Evolutionary conservation across 2,888 invertebrate species (phyloP), one percentile per base, ranked within the genome.

Genomic region (Mesorhabditis spiculigera): DNA sequence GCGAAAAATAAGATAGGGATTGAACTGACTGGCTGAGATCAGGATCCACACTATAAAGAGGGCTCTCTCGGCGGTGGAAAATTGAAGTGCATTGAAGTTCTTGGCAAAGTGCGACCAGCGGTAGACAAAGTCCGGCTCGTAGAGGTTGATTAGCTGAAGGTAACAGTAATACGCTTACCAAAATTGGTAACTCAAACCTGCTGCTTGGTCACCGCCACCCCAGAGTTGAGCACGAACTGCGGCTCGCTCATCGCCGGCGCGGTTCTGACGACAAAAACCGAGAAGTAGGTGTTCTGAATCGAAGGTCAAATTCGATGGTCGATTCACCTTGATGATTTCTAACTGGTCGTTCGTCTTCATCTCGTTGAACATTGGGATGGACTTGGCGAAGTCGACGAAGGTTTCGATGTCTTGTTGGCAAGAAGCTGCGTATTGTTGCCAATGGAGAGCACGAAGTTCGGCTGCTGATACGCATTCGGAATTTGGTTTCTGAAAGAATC

Each of bases 291-390:
- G 10, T 10, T 13, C 58, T 50, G n/a, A 50, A 50, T 50, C 8
- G n/a, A 50, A n/a, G 8, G 8, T 50, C 10, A 50, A 13, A 13
- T 50, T 13, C 58, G 8, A 13, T 50, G 58, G n/a, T 50, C 58
- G 1, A 50, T 13, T 50, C 58, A 65, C 70, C 65, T 75, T 75
- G 28, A 77, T 69, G 0, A 75, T 65, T 6, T 42, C 28, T 16
- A 72, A 72, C 50, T 74, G 73, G 45, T 77, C 75, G 10, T 63
- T 42, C 10, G 71, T 6, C 0, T 61, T 13, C 13, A 77, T 5
- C 0, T 4, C 10, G 8, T 45, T 58, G 66, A 76, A 69, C 1
- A 67, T 65, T 1, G 78, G 73, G 45, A 78, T 70, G 4, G 63
- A 16, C 50, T 71, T 74, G 4, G 71, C 70, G 44, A 74, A 75